Evolutionary conservation across 2,797 vertebrate genomes (phyloP).

Genomic region (Apodemus agrarius): DNA sequence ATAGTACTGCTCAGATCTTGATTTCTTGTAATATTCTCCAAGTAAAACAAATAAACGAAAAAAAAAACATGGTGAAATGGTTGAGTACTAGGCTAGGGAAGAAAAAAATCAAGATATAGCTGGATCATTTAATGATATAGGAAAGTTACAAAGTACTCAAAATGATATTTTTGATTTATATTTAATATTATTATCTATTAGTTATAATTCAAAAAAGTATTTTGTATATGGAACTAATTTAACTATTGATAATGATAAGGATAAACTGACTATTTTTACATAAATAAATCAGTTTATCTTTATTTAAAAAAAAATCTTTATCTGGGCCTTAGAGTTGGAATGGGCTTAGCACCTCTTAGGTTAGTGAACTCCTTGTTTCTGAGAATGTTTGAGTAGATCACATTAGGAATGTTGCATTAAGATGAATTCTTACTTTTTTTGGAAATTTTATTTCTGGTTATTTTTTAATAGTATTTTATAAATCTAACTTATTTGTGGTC

Average conservation of each 20-base stretch:
- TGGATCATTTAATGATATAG: conserved; percentile 18
- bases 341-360: neutral
- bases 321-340: neutral
- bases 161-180: neutral
- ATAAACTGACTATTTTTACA: conserved; percentile 28
- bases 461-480: conserved; percentile 60
- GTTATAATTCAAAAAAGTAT: conserved; percentile 2
- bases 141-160: conserved; percentile 15
- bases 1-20: neutral
- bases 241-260: conserved; percentile 27
- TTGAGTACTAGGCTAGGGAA: neutral
- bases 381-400: neutral
- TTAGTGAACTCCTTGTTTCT: neutral
- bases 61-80: neutral
- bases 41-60: neutral
- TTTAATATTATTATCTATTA: neutral
- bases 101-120: conserved; percentile 39
- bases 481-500: conserved; percentile 37
- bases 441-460: conserved; percentile 32
- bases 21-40: conserved; percentile 48
- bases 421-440: conserved; percentile 31
- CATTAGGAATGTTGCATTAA: neutral
- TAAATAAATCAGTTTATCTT: conserved; percentile 35
- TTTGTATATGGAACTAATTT: conserved; percentile 6
- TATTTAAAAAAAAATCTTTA: conserved; percentile 13